A percentile compares a stretch with the other conserved stretches of the same genome.
Evolutionary conservation across 1,140 invertebrate genomes (phyloP).

Genomic region (Helicoverpa armigera): DNA sequence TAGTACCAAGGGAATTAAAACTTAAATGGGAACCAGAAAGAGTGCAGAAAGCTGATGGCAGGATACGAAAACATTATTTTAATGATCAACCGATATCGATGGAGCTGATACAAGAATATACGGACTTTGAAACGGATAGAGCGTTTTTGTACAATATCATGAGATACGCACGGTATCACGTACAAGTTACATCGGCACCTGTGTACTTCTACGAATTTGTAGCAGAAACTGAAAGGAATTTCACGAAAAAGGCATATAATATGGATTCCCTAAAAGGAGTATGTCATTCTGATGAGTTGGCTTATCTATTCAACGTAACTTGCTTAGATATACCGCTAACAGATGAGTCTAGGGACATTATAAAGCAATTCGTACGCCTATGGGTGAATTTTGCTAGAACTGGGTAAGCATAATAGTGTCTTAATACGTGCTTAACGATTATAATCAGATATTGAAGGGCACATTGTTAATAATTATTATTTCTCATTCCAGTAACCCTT

Average conservation of each 20-base stretch:
- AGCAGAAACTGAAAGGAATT: slow-evolving; percentile 78
- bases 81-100: slow-evolving; percentile 60
- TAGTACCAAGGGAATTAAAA: slow-evolving; percentile 80
- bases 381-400: slow-evolving; percentile 76
- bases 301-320: slow-evolving; percentile 76
- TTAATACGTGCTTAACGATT: not conserved
- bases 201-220: slow-evolving; percentile 78
- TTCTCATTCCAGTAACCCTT: slow-evolving; percentile 72
- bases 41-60: slow-evolving; percentile 60
- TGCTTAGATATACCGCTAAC: slow-evolving; percentile 70
- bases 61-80: slow-evolving; percentile 74
- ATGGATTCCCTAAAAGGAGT: slow-evolving; percentile 73
- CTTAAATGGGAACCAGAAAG: slow-evolving; percentile 60
- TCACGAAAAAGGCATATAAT: slow-evolving; percentile 72
- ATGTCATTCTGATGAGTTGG: slow-evolving; percentile 80
- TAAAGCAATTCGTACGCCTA: slow-evolving; percentile 67
- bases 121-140: slow-evolving; percentile 70
- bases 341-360: slow-evolving; percentile 65
- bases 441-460: slow-evolving; percentile 1
- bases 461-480: slow-evolving; percentile 19
- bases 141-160: slow-evolving; percentile 75
- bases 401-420: slow-evolving; percentile 64
- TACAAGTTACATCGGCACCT: slow-evolving; percentile 57
- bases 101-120: slow-evolving; percentile 63
- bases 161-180: slow-evolving; percentile 71